Conservation (phyloP, 2,888 invertebrate species). For the Enchytraeus crypticus region DNA sequence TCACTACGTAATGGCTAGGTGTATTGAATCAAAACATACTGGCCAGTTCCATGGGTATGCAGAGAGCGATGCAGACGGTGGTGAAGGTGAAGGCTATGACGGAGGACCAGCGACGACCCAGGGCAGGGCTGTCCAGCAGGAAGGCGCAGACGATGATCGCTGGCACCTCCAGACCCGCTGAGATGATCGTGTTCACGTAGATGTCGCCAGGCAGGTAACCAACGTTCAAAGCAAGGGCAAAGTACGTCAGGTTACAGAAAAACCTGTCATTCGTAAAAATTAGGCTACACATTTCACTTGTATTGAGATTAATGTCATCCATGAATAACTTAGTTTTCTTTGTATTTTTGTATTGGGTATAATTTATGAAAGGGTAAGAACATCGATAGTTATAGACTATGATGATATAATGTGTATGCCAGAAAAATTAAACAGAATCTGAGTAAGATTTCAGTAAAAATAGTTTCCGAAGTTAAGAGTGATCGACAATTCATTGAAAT, state of each 20-base stretch:
- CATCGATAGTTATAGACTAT: too few species aligned
- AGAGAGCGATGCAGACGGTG: background rate
- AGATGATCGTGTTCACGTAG: constrained; percentile 4
- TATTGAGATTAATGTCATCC: background rate
- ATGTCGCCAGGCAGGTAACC: constrained; percentile 3
- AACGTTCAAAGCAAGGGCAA: constrained; percentile 4
- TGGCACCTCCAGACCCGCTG: constrained; percentile 6
- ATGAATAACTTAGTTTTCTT: too few species aligned
- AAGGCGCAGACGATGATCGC: background rate
- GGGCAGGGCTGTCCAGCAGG: background rate
- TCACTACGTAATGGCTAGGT: too few species aligned
- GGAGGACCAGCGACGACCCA: background rate
- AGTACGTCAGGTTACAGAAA: constrained; percentile 14
- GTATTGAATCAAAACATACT: too few species aligned
- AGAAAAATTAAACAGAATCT: background rate
- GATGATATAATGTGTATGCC: too few species aligned
- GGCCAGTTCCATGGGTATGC: constrained; percentile 3
- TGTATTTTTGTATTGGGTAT: background rate
- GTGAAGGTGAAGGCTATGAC: background rate
- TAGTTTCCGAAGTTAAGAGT: too few species aligned
- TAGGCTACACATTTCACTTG: background rate
- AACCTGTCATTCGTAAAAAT: constrained; percentile 13
- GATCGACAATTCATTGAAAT: too few species aligned
- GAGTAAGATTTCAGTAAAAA: too few species aligned
- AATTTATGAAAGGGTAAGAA: background rate